Percentiles rank a stretch among this genome's conserved stretches.
phyloP scores from a whole-genome alignment of 2,797 vertebrate species.

The Enteromius trimaculatus region DNA sequence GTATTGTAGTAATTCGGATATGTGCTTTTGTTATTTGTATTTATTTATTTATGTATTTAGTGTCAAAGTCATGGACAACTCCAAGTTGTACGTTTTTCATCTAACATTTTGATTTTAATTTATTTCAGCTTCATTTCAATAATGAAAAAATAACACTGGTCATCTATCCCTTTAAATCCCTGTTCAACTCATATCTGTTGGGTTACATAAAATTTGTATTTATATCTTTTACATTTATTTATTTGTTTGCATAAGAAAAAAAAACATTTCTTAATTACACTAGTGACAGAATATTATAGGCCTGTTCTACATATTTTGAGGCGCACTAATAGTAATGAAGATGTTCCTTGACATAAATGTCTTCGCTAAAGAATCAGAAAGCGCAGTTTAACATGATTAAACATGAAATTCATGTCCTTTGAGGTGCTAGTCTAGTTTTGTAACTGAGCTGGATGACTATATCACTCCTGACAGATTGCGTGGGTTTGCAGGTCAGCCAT shows the following conservation, averaged over 20 bases:
- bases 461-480: conserved; percentile 11
- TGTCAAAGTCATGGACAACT: not conserved
- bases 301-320: conserved; percentile 12
- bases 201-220: not conserved
- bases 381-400: not conserved
- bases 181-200: no score
- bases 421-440: conserved; percentile 1
- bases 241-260: not conserved
- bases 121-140: not conserved
- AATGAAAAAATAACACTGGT: not conserved
- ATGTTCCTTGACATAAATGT: conserved; percentile 4
- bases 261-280: not conserved
- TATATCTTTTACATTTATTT: not conserved
- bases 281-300: not conserved
- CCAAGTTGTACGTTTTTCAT: not conserved
- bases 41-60: not conserved
- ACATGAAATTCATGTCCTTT: conserved; percentile 15
- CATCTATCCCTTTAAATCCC: not conserved
- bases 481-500: conserved; percentile 24
- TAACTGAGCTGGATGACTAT: not conserved
- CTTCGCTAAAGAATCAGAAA: not conserved
- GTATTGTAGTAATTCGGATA: not conserved
- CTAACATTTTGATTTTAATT: not conserved
- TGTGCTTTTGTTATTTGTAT: not conserved
- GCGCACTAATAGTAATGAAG: not conserved